These are phyloP conservation scores for Acanthurus tractus DNA, from an alignment of 2,797 vertebrate species.

Conservation along the genomic window DNA sequence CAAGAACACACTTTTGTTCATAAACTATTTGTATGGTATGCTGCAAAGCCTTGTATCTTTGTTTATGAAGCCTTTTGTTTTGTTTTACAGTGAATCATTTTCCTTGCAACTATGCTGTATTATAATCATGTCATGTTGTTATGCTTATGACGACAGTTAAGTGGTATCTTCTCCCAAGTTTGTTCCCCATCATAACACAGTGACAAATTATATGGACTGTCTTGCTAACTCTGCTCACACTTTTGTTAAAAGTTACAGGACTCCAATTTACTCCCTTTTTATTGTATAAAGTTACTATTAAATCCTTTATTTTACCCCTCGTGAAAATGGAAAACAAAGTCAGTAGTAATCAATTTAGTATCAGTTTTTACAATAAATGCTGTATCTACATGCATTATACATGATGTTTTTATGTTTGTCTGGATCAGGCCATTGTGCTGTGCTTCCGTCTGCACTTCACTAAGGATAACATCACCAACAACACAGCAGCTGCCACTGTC, in stretches of 20 bases:
- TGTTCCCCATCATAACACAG: background rate
- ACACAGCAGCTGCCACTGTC: conserved; percentile 97
- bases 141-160: no score
- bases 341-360: background rate
- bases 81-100: conserved; percentile 11
- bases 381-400: background rate
- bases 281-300: background rate
- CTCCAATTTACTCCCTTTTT: background rate
- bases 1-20: background rate
- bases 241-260: background rate
- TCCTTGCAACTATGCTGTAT: background rate
- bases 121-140: no score
- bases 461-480: conserved; percentile 99
- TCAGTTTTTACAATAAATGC: background rate
- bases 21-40: conserved; percentile 3
- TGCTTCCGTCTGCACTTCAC: conserved; percentile 99
- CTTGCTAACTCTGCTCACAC: background rate
- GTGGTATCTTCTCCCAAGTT: background rate
- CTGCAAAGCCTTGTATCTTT: conserved; percentile 43
- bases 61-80: background rate
- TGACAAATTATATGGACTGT: background rate
- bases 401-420: background rate
- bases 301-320: background rate
- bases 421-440: conserved; percentile 94
- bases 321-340: background rate